Evolutionary conservation across 2,113 vertebrate species (phyloP), one percentile per base, ranked within the genome.

Genomic region (Hippocampus barbouri): DNA sequence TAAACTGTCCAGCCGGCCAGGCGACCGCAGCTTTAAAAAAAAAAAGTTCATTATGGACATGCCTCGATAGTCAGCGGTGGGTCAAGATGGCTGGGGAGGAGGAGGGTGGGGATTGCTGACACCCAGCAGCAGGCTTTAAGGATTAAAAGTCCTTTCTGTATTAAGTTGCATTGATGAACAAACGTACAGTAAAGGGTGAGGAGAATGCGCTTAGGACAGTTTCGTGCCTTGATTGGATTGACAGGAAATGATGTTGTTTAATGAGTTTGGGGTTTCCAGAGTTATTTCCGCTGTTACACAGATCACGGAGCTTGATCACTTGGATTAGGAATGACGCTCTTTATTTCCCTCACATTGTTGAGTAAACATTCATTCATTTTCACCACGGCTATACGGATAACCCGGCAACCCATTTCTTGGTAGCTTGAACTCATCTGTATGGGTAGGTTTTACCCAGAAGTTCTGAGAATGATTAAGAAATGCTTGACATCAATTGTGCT

Each of bases 31-130:
- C 84, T 86, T 82, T 84, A 75, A 83, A 79, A 74, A 74, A 68
- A 77, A 83, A 79, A 74, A 76, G 70, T 85, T 87, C 74, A 87
- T 76, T 82, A 85, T 67, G 45, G 18, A 85, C 84, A 83, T 86
- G 80, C 85, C 23, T 68, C 7, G 66, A 72, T 23, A 59, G 78
- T 84, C 85, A 86, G 69, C 66, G 68, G 53, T 23, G 56, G 85
- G 79, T 82, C 84, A 87, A 85, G 81, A 78, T 64, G 74, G 78
- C 67, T 76, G 47, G 27, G 0, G 66, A 41, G 49, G 21, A n/a
- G 8, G 53, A 9, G 53, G 53, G 21, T 23, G 53, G 20, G 18
- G 20, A 2, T 21, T 2, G 70, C 56, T 61, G 81, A 62, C 56
- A 54, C 49, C 18, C 38, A 63, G 67, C 30, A 62, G 64, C 49